Evolutionary conservation across 2,888 invertebrate species (phyloP), one percentile per base, ranked within the genome.

Genomic region (Dione juno): DNA sequence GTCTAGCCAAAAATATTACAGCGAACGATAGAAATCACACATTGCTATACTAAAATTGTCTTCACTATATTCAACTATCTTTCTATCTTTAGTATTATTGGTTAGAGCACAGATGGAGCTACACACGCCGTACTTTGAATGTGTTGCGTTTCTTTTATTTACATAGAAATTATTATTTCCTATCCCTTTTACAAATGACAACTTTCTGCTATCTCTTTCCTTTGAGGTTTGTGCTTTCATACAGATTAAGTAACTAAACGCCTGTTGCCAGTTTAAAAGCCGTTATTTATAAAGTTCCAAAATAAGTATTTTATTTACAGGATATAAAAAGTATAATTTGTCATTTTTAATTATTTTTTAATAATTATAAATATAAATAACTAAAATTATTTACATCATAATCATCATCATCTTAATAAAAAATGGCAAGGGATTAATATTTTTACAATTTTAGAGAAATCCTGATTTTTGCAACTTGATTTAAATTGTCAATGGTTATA

Each of bases 21-120:
- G 76, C 78, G 81, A 87, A 84, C 78, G 81, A 83, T 83, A 85
- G 81, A 86, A 84, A 81, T 76, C 76, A 80, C 86, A 89, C 88
- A 90, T 81, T 79, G 78, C 79, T 84, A 84, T 87, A 85, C 87
- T 86, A 77, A 79, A 77, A 77, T 77, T 77, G 76, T 77, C 77
- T 74, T 74, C 66, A 70, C 74, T 67, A 71, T 41, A 71, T 69
- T 45, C 64, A 69, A 68, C 61, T 76, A 66, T 73, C 73, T 75
- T 71, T 74, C 73, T 75, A 74, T 72, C 74, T 73, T 67, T 68
- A 75, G 70, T 78, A 77, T 74, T 77, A 77, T 80, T 78, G 77
- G 77, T 74, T 64, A 72, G 35, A 69, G 65, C 54, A 75, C 70
- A 77, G 75, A 78, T 75, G 77, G 75, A 75, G 74, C 75, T 67